Base-by-base conservation (phyloP, 2,113 vertebrate species). In the Tragulus kanchil region DNA sequence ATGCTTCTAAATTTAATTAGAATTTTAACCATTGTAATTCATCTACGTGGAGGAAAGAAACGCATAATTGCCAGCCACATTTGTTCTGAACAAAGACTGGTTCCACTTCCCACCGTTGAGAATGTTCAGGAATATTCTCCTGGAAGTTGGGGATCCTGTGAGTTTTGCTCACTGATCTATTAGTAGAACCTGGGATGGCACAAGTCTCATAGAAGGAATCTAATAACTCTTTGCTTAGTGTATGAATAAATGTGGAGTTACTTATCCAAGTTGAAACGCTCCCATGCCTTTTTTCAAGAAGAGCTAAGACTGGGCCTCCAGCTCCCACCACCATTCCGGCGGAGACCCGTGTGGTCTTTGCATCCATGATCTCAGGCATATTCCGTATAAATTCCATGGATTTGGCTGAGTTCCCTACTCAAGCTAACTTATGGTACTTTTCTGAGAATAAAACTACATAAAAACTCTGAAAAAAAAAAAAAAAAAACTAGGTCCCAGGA, bases 1-100 rank as follows among this genome's bases (percentile, higher is more conserved):
- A 75, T 64, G 14, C 54, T 85, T 85, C 85, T 65, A 67, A 73
- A 52, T 92, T 83, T 89, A 92, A 91, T 84, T 92, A 50, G 71
- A 88, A 64, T n/a, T 64, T 96, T 58, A 87, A 64, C 42, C 23
- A 42, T 12, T 79, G 5, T 62, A 82, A 84, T 15, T 42, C 42
- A 36, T 56, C 59, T n/a, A 1, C 48, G 4, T 48, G 13, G 48
- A 91, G 14, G n/a, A 25, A 54, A 85, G 62, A 93, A 56, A 36
- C 3, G 42, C 1, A 10, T 58, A 42, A 81, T 89, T 84, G 48
- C 16, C 78, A 85, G 21, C 3, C 36, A 58, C 45, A 67, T 96
- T 95, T 78, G 21, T 62, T 94, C 45, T 87, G n/a, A 89, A 85
- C 42, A 71, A 93, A 89, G 7, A 69, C 16, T n/a, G 4, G 54